Evolutionary conservation across 2,797 vertebrate species (phyloP), one percentile per base, ranked within the genome.

Genomic region (Heliangelus exortis): DNA sequence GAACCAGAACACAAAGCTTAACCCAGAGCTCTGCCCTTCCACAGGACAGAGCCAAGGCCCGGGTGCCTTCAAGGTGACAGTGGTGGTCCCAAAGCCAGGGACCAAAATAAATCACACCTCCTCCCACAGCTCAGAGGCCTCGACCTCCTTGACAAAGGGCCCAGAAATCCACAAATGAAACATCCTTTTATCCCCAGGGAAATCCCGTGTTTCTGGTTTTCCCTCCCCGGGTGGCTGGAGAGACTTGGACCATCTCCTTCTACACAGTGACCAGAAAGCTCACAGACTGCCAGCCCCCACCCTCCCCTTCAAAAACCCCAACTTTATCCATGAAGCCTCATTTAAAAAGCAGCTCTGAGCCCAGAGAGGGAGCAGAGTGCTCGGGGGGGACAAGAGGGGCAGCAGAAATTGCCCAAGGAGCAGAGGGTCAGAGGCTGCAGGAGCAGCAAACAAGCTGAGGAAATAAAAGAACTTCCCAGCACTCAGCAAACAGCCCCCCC

Each of bases 21-120:
- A 15, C 12, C 29, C 20, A 2, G 15, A 7, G 4, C 7, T 0
- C 53, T 13, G 31, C 58, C 67, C 61, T 16, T 8, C 7, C 33
- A 1, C 17, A 8, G 17, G 12, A 9, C 1, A 0, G 26, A 7
- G 62, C 33, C 1, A 22, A 34, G 31, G n/a, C 13, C 51, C 21
- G 0, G 0, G 19, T 0, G 3, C 0, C 0, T 1, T 3, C 36
- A 6, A 0, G 0, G 53, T 5, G 69, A n/a, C 20, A 2, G 0
- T 25, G 1, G 41, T 7, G 9, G 77, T 18, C 43, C 33, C 57
- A 3, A 1, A 6, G 21, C n/a, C 29, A 3, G 57, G 36, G 59
- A 47, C 43, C 21, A 8, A 1, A 0, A 7, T 12, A 10, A 21
- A 2, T 0, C 41, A 31, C 0, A 2, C 9, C 41, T 18, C 15